Base-by-base conservation (phyloP, 2,797 vertebrate species). In the Pitangus sulphuratus region DNA sequence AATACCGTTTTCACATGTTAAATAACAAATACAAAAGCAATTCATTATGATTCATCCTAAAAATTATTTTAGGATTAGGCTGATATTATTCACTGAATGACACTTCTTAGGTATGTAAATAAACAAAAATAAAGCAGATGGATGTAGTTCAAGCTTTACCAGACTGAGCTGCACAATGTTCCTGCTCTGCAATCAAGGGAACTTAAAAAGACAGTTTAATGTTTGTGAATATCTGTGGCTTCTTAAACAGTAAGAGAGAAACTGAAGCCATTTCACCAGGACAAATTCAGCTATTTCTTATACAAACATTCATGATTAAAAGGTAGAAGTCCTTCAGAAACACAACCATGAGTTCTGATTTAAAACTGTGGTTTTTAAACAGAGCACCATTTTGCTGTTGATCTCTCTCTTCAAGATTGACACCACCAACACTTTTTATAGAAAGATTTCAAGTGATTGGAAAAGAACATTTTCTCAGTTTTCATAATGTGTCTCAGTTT, bases 21-120 rank as follows among this genome's bases (percentile, higher is more conserved):
- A 88, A 42, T 50, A 51, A 70, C 37, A 90, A 89, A 94, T 25
- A 62, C 9, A 84, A 88, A 95, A 84, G 24, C 61, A 65, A 84
- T 61, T 37, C 11, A 56, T 83, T 80, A 64, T 92, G 91, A 96
- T 70, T 93, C 56, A 96, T 72, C 51, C 47, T 45, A 45, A 87
- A 87, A 77, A 60, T 15, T 44, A 70, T 83, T 89, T 92, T 70
- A 89, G 83, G 1, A 2, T 68, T 61, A 74, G 18, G 44, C 28
- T 74, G 66, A 35, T 76, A 83, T 65, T 87, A 76, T 58, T 94
- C 90, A 91, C 68, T 56, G 56, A 76, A 62, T 66, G 47, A 66
- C 66, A 92, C 42, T 48, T 92, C 39, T 89, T 80, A 72, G 70
- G 30, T 70, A 33, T 39, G 13, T 25, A 39, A 82, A 56, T 60